Base-by-base conservation (phyloP, 2,113 vertebrate species). In the Ondatra zibethicus region DNA sequence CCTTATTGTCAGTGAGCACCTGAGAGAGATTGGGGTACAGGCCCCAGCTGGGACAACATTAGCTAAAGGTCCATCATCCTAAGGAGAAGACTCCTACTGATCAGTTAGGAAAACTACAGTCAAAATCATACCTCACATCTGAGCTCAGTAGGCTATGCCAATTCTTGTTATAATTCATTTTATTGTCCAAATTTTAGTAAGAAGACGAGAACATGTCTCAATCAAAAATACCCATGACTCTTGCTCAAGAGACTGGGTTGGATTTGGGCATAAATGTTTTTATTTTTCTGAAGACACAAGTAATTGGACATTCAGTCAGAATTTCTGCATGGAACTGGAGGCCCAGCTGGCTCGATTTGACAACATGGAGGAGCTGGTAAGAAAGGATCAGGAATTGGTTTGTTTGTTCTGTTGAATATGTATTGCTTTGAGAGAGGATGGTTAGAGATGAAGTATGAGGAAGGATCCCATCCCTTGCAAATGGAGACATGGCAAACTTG, bases 291-390 rank as follows among this genome's bases (percentile, higher is more conserved):
- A 97, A 19, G 12, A 81, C 0, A 0, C 1, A 36, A 52, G 36
- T 2, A 94, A 95, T 45, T 97, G 95, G 93, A 94, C 85, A 14
- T 55, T 1, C 39, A 89, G 93, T 27, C 77, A 88, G 29, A 12
- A 0, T 0, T 94, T 45, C 63, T 96, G 94, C 70, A 25, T 9
- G 16, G 66, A 9, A n/a, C n/a, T n/a, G n/a, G n/a, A n/a, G n/a
- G n/a, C n/a, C n/a, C n/a, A n/a, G n/a, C n/a, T n/a, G n/a, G 90
- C 19, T 94, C 66, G 29, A 13, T 73, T 97, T 93, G 90, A 95
- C 75, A 85, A 5, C 0, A 0, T 2, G 27, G 68, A 96, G 1
- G 94, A 97, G 76, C 12, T 96, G 96, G 94, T 96, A 91, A 93
- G 93, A 88, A 50, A 3, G 19, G 13, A 27, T 65, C 78, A 52